Base-by-base conservation (phyloP, 2,113 vertebrate genomes). In the Blennius ocellaris region DNA sequence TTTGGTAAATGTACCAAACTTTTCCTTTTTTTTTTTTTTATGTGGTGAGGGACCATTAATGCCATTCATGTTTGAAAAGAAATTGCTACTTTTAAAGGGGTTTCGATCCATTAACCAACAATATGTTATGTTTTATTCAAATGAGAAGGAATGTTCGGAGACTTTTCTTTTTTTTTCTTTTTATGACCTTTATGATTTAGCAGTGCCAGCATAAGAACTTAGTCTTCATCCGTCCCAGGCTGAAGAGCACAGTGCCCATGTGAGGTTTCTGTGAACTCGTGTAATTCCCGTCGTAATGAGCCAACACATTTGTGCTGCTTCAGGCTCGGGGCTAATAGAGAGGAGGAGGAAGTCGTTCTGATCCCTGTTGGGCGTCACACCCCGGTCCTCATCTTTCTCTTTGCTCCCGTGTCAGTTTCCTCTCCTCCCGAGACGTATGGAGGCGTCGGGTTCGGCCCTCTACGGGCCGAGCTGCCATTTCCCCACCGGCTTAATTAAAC, bases 401-500 rank as follows among this genome's bases (percentile, higher is more conserved):
- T 36, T 48, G 36, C n/a, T 74, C 16, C 52, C 3, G 1, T 75
- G 69, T 69, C 66, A 50, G 43, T 80, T 66, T 71, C 49, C 48
- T 51, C 65, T 74, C 70, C 36, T 78, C 54, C 38, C 63, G 70
- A 84, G 66, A 73, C 1, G 1, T 21, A 7, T 38, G 14, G 43
- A 73, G 11, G 17, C 67, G 68, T 72, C 30, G 40, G 43, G 68
- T 55, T 14, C 9, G 6, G 39, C 67, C 66, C 74, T 45, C 65
- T n/a, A 36, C 79, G 71, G 80, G 17, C 63, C 5, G 6, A 2
- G 6, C 2, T 51, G 14, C 52, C 37, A 8, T 80, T 61, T 85
- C 80, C 87, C 73, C 59, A 56, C 70, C 30, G 87, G 81, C 80
- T 79, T 86, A 91, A 92, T 92, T 92, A 92, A 80, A 83, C 60